These are phyloP conservation scores for Leptopterna dolabrata DNA, from an alignment of 2,888 invertebrate species.

Conservation along the genomic window DNA sequence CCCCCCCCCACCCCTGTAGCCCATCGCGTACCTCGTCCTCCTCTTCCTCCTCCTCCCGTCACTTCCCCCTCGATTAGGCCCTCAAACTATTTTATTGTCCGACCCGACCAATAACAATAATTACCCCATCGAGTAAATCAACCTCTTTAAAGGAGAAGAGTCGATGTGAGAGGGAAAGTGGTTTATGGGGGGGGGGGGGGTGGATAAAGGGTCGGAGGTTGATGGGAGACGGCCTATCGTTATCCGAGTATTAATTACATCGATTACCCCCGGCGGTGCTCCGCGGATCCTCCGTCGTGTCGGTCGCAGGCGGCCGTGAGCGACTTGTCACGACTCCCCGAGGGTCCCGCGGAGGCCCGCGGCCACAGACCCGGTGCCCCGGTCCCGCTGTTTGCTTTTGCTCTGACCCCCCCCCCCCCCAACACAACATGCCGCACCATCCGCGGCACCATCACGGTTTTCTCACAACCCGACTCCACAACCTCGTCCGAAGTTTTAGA, in stretches of 20 bases:
- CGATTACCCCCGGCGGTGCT: slow-evolving; percentile 49
- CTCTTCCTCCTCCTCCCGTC: no score
- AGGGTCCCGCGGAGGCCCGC: background rate
- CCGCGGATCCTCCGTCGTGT: slow-evolving; percentile 24
- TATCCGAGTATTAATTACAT: slow-evolving; percentile 51
- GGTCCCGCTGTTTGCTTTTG: slow-evolving; percentile 18
- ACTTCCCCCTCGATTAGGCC: background rate
- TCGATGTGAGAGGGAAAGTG: background rate
- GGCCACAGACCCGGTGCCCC: background rate
- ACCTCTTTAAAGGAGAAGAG: background rate
- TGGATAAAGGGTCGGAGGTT: background rate
- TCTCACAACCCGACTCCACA: slow-evolving; percentile 19
- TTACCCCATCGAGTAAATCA: slow-evolving; percentile 31
- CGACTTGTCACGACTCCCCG: slow-evolving; percentile 46
- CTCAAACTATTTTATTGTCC: slow-evolving; percentile 23
- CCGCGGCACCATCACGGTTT: background rate
- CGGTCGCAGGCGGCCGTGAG: slow-evolving; percentile 39
- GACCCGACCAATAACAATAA: slow-evolving; percentile 32
- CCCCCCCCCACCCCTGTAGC: no score
- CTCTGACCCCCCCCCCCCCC: background rate
- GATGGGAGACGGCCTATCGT: slow-evolving; percentile 45
- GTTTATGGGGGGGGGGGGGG: background rate
- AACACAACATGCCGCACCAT: background rate
- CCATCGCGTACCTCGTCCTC: no score
- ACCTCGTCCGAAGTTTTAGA: background rate